Evolutionary conservation across 2,113 vertebrate species (phyloP), one percentile per base, ranked within the genome.

Genomic region (Solea solea): DNA sequence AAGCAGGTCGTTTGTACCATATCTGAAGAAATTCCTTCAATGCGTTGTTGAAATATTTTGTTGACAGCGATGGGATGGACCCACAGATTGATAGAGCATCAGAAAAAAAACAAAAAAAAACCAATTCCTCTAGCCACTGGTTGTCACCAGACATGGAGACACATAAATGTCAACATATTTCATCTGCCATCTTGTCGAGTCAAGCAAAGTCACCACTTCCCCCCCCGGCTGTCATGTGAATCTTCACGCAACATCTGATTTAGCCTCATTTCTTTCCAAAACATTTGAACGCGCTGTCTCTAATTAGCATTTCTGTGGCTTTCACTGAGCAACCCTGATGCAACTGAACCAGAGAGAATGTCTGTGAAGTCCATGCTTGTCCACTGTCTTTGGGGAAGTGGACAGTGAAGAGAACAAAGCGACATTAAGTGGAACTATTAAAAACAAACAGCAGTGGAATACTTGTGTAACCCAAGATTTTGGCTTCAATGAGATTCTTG

Each of bases 271-370:
- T 72, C 56, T 64, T 61, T 72, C 65, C 66, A 61, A 57, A 81
- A 65, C 34, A 41, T 39, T 53, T 49, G 40, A 54, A 53, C 50
- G 39, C 0, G 2, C 21, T 64, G 69, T 25, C 45, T 78, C 58
- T 53, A 56, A 72, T 69, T 67, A 78, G 51, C 34, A 81, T 64
- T 55, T 67, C 57, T 3, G 11, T 2, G 40, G 66, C 57, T 71
- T 5, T 34, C 46, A 54, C 13, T 21, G 8, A 53, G 50, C 15
- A 16, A 9, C 27, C 12, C 25, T 34, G 16, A 10, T 45, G 50
- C 7, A 45, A 7, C 28, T 13, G 42, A 69, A 72, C 6, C 46
- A 21, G 16, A 34, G 52, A 54, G 63, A 61, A 44, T 28, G 5
- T 67, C 9, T 14, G 13, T 13, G 2, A 21, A 16, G 15, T 34